Conservation (phyloP, 2,113 vertebrate species). For the Aptenodytes patagonicus region DNA sequence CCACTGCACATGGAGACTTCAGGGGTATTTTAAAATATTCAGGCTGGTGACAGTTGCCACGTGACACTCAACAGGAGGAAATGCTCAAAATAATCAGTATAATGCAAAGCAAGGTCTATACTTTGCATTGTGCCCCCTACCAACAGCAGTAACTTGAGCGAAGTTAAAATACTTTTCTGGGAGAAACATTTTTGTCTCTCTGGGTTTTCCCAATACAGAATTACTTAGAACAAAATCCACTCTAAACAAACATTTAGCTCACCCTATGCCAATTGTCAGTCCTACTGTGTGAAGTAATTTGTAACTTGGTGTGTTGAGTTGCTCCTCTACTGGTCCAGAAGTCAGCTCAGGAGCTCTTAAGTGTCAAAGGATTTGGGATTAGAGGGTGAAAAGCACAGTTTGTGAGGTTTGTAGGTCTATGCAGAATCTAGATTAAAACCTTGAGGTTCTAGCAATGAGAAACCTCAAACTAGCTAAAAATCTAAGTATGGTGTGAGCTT, state of each 20-base stretch:
- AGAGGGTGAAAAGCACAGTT: neutral
- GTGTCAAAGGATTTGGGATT: neutral
- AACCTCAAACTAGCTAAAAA: neutral
- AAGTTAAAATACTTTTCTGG: neutral
- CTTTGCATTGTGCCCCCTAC: neutral
- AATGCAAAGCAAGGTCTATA: neutral
- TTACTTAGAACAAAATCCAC: neutral
- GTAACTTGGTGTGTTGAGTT: neutral
- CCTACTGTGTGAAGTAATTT: neutral
- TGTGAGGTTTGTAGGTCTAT: neutral
- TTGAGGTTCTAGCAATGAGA: neutral
- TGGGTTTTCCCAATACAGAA: neutral
- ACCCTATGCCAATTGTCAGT: neutral
- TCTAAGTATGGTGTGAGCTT: neutral
- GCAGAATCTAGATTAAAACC: neutral
- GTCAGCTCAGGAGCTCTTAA: neutral
- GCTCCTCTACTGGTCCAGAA: neutral
- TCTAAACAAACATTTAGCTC: neutral
- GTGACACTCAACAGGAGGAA: neutral
- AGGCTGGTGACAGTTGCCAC: neutral
- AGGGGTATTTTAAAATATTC: neutral
- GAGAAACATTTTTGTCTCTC: neutral
- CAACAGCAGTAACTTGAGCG: neutral
- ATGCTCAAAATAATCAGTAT: neutral
- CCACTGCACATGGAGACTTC: neutral